Base-by-base conservation (phyloP, 1,140 invertebrate genomes). In the Magallana ariakensis region DNA sequence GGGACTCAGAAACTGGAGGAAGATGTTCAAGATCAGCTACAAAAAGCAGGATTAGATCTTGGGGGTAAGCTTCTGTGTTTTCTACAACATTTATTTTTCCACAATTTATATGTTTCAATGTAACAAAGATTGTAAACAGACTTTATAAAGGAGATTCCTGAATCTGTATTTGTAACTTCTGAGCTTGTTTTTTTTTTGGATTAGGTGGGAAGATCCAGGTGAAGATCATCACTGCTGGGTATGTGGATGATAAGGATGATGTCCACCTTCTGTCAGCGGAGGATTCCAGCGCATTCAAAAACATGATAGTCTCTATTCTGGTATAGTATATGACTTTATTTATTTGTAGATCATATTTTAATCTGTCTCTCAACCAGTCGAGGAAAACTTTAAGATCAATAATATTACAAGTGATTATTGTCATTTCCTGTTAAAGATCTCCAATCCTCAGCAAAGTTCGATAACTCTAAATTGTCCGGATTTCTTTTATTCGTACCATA, bases 271-370 rank as follows among this genome's bases (percentile, higher is more conserved):
- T 93, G 33, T 91, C 92, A 19, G 91, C 92, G 10, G 90, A 92
- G 56, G 92, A 93, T 54, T 90, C 89, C 13, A 87, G 89, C 26
- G 88, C 90, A 56, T 92, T 93, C 81, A 91, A 91, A 81, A 91
- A 92, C 85, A 92, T 93, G 92, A 92, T 93, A 15, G 89, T 92
- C 0, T 89, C 91, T 2, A 91, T 93, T 80, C 80, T 93, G 89
- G 92, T 93, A 90, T 46, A 46, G 33, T 46, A 46, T 46, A 46
- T 46, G 33, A 46, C 33, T 46, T 46, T 5, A 46, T 46, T 46
- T 46, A 46, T 46, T 46, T 46, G 33, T 46, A 46, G 33, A 46
- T 46, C 3, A 46, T 46, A 46, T 46, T 46, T 46, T 2, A 46
- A 2, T 46, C 33, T 46, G 33, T 46, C 33, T 46, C 33, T 46